Evolutionary conservation across 2,888 invertebrate genomes (phyloP), one percentile per base, ranked within the genome.

Genomic region (Ganaspis brasiliensis): DNA sequence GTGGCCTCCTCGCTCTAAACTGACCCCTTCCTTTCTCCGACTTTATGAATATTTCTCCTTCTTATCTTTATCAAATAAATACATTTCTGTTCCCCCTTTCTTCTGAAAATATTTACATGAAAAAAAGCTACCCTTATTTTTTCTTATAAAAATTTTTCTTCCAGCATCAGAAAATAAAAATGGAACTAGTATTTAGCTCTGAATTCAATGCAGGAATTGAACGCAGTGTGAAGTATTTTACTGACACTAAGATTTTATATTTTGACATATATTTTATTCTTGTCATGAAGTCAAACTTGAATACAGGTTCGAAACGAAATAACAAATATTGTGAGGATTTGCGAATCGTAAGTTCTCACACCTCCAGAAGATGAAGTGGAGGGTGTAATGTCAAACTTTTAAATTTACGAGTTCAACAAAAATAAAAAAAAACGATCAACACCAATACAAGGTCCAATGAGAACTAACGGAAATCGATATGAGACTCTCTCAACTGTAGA

Each of bases 1-100:
- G 78, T 81, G 81, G 81, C 79, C 81, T 75, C 9, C 19, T 52
- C 71, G 12, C 16, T 70, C 19, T 40, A 35, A 55, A 19, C 35
- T 52, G 52, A 40, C 16, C n/a, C n/a, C 24, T 24, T 14, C 55
- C 37, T 21, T 12, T 40, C 26, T 8, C 57, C 19, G 10, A 52
- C 5, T 61, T 61, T 67, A 45, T 67, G 21, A 24, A 3, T 45
- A 49, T 24, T 24, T 40, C 10, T 24, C 4, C 16, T 37, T 37
- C 24, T 24, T 24, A 26, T 67, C 63, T n/a, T 45, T 45, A 10
- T 45, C 0, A n/a, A 12, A 63, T 40, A 14, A 24, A 5, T 31
- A 12, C 10, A 59, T 59, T 9, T n/a, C 8, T 31, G 35, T 19
- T 37, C 31, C 16, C 26, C 31, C 59, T 31, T 59, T 59, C 31